Conservation (phyloP, 2,797 vertebrate species). For the Podarcis siculus region DNA sequence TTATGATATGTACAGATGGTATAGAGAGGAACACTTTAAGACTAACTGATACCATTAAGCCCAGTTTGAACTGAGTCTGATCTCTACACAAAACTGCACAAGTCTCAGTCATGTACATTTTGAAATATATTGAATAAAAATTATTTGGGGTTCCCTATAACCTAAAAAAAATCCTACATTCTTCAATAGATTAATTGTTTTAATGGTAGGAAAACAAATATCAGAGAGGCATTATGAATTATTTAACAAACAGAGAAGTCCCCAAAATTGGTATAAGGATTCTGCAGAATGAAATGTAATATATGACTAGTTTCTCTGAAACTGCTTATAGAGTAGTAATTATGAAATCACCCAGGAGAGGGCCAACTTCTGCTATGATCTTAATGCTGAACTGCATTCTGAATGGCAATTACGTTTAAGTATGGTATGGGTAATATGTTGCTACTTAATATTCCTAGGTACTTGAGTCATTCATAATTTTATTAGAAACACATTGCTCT, state of each 20-base stretch:
- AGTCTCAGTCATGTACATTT: background rate
- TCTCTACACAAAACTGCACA: background rate
- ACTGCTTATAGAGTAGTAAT: accelerated
- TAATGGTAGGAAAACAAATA: background rate
- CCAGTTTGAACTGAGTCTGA: background rate
- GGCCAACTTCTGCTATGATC: background rate
- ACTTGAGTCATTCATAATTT: slow-evolving; percentile 32
- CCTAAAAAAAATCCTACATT: background rate
- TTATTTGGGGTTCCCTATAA: background rate
- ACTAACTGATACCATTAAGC: background rate
- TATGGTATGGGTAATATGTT: background rate
- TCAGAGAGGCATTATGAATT: background rate
- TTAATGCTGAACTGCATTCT: background rate
- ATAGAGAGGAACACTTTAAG: background rate
- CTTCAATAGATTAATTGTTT: background rate
- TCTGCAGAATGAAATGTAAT: background rate
- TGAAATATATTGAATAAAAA: background rate
- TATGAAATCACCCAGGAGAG: background rate
- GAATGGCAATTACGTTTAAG: background rate
- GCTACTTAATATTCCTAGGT: background rate
- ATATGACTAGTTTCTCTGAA: background rate
- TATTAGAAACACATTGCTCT: background rate
- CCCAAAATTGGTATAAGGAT: background rate
- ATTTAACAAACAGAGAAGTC: background rate
- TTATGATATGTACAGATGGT: background rate